Conservation (phyloP, 1,140 invertebrate genomes). For the Psix sp. region DNA sequence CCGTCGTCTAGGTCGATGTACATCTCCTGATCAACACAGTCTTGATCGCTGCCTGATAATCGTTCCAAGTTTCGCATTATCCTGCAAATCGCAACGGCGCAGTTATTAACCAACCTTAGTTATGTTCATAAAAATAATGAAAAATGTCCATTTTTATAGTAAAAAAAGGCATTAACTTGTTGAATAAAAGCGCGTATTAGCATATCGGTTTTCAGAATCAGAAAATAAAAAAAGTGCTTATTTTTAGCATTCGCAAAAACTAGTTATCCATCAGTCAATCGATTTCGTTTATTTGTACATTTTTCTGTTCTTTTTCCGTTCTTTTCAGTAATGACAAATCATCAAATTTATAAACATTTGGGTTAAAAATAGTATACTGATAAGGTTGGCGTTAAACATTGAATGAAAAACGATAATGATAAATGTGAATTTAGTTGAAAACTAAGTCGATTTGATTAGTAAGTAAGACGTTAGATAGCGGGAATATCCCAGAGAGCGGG, state of each 20-base stretch:
- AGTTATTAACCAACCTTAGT: too few species aligned
- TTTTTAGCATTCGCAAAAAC: conserved; percentile 12
- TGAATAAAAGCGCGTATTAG: conserved; percentile 10
- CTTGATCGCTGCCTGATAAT: conserved; percentile 75
- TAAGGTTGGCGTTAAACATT: too few species aligned
- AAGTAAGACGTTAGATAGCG: conserved; percentile 41
- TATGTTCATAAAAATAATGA: too few species aligned
- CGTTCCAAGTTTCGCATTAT: conserved; percentile 76
- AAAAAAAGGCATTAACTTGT: background rate
- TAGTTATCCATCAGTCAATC: too few species aligned
- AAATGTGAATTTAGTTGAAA: conserved; percentile 23
- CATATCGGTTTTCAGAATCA: too few species aligned
- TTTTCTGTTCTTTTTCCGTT: too few species aligned
- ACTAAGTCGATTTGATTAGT: conserved; percentile 19
- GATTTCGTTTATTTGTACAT: too few species aligned
- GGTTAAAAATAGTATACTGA: too few species aligned
- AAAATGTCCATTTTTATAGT: background rate
- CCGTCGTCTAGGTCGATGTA: conserved; percentile 77
- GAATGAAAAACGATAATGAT: background rate
- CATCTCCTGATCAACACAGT: conserved; percentile 76
- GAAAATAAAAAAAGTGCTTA: too few species aligned
- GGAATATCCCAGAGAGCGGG: conserved; percentile 45
- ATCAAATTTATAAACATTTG: too few species aligned
- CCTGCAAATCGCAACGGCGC: conserved; percentile 55
- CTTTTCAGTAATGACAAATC: too few species aligned